These are phyloP conservation scores for Eupithecia abbreviata DNA, from an alignment of 2,888 invertebrate species.

Conservation along the genomic window DNA sequence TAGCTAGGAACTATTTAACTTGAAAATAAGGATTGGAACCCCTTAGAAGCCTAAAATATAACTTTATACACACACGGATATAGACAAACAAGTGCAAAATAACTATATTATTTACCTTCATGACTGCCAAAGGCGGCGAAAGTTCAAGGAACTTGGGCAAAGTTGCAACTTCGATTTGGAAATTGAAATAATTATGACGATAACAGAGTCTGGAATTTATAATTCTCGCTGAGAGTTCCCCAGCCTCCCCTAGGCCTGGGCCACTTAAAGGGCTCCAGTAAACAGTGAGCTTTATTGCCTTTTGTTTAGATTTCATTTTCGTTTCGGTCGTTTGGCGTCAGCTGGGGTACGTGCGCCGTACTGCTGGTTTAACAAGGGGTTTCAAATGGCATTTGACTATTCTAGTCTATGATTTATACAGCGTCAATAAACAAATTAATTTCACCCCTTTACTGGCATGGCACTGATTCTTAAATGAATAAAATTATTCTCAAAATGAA, in stretches of 20 bases:
- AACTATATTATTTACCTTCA: constrained; percentile 13
- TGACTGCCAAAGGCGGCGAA: constrained; percentile 19
- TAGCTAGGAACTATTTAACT: neutral
- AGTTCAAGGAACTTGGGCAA: constrained; percentile 25
- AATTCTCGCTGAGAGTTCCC: constrained; percentile 60
- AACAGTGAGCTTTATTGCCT: constrained; percentile 5
- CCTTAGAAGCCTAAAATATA: neutral
- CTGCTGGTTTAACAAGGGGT: neutral
- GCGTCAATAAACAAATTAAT: constrained; percentile 15
- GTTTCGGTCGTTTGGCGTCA: neutral
- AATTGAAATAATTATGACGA: constrained; percentile 60
- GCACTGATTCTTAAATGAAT: constrained; percentile 4
- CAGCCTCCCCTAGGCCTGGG: constrained; percentile 14
- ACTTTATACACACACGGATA: neutral
- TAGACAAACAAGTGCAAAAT: constrained; percentile 4
- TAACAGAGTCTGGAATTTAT: constrained; percentile 64
- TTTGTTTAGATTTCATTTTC: constrained; percentile 6
- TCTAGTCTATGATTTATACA: constrained; percentile 11
- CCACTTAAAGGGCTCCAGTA: neutral
- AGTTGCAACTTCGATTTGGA: constrained; percentile 47
- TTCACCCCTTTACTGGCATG: neutral
- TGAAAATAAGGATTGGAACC: neutral
- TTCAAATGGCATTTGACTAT: neutral
- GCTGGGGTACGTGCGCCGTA: neutral
- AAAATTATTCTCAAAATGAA: neutral